Evolutionary conservation across 2,797 vertebrate species (phyloP).

Genomic region (Tadarida brasiliensis): DNA sequence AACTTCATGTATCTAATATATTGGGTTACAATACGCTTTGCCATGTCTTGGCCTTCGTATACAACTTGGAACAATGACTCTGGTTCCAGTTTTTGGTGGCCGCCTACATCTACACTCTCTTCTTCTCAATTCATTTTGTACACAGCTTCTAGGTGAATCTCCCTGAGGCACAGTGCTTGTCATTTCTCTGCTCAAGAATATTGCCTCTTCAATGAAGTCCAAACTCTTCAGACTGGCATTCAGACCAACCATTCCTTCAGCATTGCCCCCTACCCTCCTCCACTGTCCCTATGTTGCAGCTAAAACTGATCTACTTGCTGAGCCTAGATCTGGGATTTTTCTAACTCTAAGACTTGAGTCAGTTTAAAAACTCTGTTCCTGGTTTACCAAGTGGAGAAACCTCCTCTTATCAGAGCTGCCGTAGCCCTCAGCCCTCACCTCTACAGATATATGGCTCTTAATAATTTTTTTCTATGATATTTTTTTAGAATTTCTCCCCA

Average conservation of each 20-base stretch:
- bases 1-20: neutral
- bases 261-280: neutral
- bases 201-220: neutral
- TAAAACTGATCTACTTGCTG: neutral
- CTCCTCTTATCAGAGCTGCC: neutral
- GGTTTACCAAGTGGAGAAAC: neutral
- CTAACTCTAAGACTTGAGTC: neutral
- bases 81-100: neutral
- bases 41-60: neutral
- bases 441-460: neutral
- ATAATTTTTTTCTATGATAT: neutral
- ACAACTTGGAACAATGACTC: neutral
- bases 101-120: accelerated
- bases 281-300: neutral
- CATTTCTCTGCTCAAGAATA: neutral
- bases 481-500: neutral
- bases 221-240: neutral
- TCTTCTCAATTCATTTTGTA: neutral
- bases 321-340: neutral
- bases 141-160: neutral
- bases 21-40: neutral
- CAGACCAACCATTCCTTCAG: neutral
- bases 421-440: neutral
- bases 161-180: neutral
- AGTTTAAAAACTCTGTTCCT: neutral